Conservation (phyloP, 2,888 invertebrate species). For the Rhopalosiphum nymphaeae region DNA sequence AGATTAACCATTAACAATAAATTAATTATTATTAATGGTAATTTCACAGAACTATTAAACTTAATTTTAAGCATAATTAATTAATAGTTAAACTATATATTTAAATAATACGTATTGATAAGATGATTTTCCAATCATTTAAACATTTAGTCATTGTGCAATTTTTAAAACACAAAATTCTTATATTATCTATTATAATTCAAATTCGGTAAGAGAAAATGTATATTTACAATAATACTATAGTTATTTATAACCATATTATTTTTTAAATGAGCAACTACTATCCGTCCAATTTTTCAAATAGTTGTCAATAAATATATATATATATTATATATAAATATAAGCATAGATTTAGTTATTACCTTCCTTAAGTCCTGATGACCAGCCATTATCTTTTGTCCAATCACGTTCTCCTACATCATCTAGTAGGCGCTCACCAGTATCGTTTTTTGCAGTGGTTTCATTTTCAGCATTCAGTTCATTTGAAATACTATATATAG, state of each 20-base stretch:
- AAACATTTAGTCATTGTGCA: background rate
- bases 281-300: background rate
- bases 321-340: background rate
- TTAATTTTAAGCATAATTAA: background rate
- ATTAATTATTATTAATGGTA: background rate
- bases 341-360: conserved; percentile 38
- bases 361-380: background rate
- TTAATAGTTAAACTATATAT: background rate
- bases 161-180: background rate
- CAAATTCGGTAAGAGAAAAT: background rate
- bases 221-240: background rate
- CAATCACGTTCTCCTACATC: background rate
- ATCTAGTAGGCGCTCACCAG: background rate
- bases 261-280: background rate
- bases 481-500: background rate
- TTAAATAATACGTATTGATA: background rate
- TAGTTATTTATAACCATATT: background rate
- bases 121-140: background rate
- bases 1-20: background rate
- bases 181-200: background rate
- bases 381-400: background rate
- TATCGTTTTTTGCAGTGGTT: background rate
- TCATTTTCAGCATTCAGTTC: background rate
- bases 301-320: background rate
- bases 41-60: background rate